phyloP scores from a whole-genome alignment of 2,888 invertebrate genomes.

The Liopterus haemorrhoidalis region DNA sequence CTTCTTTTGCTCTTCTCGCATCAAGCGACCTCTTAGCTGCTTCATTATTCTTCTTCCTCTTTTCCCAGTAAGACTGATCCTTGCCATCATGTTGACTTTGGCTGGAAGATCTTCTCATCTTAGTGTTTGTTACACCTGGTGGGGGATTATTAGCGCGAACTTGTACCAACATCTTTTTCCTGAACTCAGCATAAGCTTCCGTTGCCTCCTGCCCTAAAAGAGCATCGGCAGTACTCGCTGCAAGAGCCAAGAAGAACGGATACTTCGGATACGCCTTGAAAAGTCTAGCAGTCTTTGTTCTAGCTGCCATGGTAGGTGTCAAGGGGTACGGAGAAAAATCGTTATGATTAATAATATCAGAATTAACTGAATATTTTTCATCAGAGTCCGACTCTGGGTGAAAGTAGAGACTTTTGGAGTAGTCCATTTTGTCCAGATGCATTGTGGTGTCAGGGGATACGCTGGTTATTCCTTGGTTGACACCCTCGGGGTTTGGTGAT shows the following conservation, averaged over 20 bases:
- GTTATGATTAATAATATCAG: no score
- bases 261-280: constrained; percentile 70
- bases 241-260: constrained; percentile 54
- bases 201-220: constrained; percentile 54
- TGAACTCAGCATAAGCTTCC: constrained; percentile 66
- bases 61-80: constrained; percentile 82
- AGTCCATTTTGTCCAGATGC: no score
- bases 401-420: no score
- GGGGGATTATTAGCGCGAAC: constrained; percentile 46
- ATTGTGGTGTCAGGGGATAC: no score
- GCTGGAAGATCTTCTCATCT: constrained; percentile 58
- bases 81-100: constrained; percentile 45
- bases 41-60: constrained; percentile 85
- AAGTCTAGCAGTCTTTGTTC: constrained; percentile 52
- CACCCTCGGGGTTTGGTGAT: constrained; percentile 16
- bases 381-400: no score
- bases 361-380: no score
- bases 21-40: constrained; percentile 94
- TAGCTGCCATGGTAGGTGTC: no score
- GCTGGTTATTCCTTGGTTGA: no score
- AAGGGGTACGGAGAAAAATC: no score
- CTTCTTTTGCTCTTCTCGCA: constrained; percentile 81
- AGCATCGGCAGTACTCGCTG: constrained; percentile 45
- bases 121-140: constrained; percentile 55
- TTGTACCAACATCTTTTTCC: constrained; percentile 61